Evolutionary conservation across 2,797 vertebrate species (phyloP).

Genomic region (Alca torda): DNA sequence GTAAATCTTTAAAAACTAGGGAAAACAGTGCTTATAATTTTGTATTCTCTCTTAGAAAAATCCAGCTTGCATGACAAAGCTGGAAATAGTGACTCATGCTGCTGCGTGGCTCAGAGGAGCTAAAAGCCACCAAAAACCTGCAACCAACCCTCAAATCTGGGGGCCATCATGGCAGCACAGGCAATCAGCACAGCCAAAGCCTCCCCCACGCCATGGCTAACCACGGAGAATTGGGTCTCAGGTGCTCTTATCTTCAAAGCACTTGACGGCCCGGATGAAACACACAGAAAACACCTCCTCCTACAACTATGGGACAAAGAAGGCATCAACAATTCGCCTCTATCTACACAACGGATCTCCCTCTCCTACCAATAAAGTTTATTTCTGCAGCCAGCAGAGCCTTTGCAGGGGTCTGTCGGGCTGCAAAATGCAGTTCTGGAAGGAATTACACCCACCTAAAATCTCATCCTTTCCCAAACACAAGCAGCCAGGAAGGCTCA

Average conservation of each 20-base stretch:
- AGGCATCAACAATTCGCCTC: neutral
- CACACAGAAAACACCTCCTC: neutral
- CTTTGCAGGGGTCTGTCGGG: neutral
- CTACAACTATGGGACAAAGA: neutral
- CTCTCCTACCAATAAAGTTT: neutral
- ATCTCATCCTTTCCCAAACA: neutral
- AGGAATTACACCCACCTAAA: neutral
- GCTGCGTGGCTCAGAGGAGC: neutral
- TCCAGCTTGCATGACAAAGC: neutral
- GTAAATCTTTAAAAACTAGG: neutral
- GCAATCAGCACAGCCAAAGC: neutral
- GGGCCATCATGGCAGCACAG: neutral
- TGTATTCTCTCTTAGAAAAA: neutral
- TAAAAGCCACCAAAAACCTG: neutral
- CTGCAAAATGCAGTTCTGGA: neutral
- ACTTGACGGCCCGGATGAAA: neutral
- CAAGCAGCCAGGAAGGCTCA: neutral
- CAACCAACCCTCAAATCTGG: neutral
- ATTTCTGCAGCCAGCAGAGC: neutral
- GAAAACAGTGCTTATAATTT: neutral
- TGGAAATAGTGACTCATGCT: neutral
- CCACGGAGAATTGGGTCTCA: neutral
- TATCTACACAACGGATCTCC: neutral
- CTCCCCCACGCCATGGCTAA: neutral
- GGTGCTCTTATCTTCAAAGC: neutral